Conservation (phyloP, 2,113 vertebrate genomes). For the Noctilio leporinus region DNA sequence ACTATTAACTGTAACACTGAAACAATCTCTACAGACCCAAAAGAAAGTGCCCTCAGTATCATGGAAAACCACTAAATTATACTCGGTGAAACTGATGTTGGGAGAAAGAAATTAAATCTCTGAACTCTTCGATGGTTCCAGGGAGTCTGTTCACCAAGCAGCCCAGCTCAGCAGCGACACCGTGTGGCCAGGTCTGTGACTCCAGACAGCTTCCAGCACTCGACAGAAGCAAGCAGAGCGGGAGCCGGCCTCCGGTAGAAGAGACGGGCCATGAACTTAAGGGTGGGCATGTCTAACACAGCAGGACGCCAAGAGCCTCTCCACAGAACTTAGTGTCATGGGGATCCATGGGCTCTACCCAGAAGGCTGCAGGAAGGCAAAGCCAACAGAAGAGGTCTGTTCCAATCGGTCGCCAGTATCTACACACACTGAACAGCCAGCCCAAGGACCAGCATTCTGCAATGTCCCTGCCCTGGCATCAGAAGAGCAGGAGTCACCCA, state of each 20-base stretch:
- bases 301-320: neutral
- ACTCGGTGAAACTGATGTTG: neutral
- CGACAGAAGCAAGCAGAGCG: neutral
- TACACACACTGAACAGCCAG: neutral
- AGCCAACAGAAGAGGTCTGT: neutral
- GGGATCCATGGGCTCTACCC: neutral
- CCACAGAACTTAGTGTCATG: neutral
- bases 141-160: neutral
- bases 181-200: conserved; percentile 56
- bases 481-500: fast-evolving
- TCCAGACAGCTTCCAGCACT: neutral
- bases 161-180: conserved; percentile 74
- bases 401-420: too few species aligned
- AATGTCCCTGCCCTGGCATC: neutral
- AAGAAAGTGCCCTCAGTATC: neutral
- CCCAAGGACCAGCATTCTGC: fast-evolving
- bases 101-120: neutral
- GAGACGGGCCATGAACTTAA: too few species aligned
- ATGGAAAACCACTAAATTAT: neutral
- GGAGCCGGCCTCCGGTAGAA: fast-evolving
- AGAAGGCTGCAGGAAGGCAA: neutral
- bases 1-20: neutral
- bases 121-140: neutral
- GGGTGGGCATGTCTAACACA: neutral
- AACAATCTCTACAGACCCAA: neutral